Conservation (phyloP, 2,113 vertebrate species). For the Kryptolebias marmoratus region DNA sequence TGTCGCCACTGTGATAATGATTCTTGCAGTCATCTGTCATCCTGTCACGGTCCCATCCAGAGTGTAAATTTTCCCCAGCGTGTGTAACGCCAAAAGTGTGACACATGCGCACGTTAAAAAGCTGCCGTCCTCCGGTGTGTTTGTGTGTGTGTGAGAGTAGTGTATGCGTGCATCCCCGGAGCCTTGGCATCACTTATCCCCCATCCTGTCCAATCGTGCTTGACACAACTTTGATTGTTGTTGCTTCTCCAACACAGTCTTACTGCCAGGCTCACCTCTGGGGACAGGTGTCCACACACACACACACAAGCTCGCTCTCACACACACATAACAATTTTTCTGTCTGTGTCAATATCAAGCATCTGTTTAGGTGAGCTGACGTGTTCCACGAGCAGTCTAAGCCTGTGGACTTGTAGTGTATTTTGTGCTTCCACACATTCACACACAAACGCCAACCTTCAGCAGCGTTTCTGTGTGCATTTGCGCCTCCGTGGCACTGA, state of each 20-base stretch:
- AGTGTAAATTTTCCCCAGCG: conserved; percentile 52
- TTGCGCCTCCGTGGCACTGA: neutral
- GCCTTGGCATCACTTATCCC: conserved; percentile 54
- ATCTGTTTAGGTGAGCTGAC: conserved; percentile 50
- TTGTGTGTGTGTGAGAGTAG: conserved; percentile 1
- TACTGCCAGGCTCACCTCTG: conserved; percentile 64
- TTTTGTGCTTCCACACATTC: neutral
- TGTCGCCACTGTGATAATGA: conserved; percentile 45
- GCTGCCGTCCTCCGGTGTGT: conserved; percentile 8
- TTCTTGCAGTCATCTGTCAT: conserved; percentile 60
- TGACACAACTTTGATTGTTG: conserved; percentile 63
- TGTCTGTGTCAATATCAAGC: conserved; percentile 50
- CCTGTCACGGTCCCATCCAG: conserved; percentile 59
- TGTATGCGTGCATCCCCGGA: conserved; percentile 17
- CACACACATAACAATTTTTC: conserved; percentile 15
- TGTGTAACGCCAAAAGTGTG: conserved; percentile 38
- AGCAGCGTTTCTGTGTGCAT: neutral
- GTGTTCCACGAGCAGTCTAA: conserved; percentile 13
- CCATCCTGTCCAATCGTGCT: conserved; percentile 68
- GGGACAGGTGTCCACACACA: conserved; percentile 66
- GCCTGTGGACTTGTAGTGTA: neutral
- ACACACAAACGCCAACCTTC: neutral
- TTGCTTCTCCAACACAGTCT: conserved; percentile 60
- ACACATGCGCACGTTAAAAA: conserved; percentile 23
- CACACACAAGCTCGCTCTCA: neutral